Evolutionary conservation across 2,888 invertebrate species (phyloP).

Genomic region (Tetranychus truncatus): DNA sequence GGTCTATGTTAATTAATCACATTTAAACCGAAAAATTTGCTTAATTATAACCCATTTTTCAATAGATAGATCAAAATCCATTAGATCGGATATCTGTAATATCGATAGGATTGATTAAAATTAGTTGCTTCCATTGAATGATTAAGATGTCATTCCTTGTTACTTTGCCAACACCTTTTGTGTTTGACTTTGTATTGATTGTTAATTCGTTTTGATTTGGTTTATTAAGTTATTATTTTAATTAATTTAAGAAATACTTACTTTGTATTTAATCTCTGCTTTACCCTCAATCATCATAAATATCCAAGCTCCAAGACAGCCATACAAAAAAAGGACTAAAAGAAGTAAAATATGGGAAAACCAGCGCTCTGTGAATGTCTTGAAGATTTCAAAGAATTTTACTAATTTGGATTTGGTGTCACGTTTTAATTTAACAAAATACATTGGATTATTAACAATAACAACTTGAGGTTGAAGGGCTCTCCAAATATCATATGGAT

Average conservation of each 20-base stretch:
- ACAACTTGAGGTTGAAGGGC: slow-evolving; percentile 3
- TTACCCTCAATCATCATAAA: slow-evolving; percentile 58
- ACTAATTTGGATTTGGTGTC: slow-evolving; percentile 26
- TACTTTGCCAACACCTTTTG: no score
- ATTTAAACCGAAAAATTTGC: no score
- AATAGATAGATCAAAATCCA: no score
- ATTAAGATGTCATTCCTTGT: no score
- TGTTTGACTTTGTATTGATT: no score
- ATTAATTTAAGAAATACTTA: neutral
- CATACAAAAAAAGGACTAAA: slow-evolving; percentile 55
- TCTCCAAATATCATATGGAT: slow-evolving; percentile 9
- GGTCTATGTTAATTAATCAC: no score
- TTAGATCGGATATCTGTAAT: no score
- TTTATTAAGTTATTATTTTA: neutral
- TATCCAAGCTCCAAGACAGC: slow-evolving; percentile 57
- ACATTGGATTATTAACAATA: slow-evolving; percentile 26
- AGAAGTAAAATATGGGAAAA: slow-evolving; percentile 72
- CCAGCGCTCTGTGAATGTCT: slow-evolving; percentile 56
- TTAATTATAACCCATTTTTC: no score
- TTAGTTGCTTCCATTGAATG: no score
- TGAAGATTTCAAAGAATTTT: slow-evolving; percentile 25
- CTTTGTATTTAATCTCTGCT: slow-evolving; percentile 32
- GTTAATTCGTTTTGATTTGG: neutral
- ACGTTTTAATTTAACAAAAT: slow-evolving; percentile 26
- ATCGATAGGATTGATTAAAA: no score